Evolutionary conservation across 2,797 vertebrate genomes (phyloP).

Genomic region (Borostomias antarcticus): DNA sequence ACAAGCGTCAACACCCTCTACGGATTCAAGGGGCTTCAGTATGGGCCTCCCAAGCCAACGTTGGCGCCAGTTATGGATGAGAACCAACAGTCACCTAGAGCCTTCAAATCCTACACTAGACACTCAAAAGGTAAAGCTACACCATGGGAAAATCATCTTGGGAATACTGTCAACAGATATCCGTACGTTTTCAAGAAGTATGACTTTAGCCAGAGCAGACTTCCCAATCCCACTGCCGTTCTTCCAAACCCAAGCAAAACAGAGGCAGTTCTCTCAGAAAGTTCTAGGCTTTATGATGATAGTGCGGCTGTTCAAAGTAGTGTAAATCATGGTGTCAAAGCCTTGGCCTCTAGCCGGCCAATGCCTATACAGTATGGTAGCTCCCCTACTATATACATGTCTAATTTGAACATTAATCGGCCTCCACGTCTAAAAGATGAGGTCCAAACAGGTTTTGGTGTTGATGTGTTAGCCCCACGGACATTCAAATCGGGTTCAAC

Average conservation of each 20-base stretch:
- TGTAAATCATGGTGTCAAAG: not conserved
- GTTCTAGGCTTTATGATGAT: not conserved
- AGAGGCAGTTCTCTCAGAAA: not conserved
- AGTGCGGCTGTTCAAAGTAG: not conserved
- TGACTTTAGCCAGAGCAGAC: slow-evolving; percentile 43
- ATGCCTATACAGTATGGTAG: not conserved
- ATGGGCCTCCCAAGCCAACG: not conserved
- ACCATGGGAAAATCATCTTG: not conserved
- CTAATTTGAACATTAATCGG: not conserved
- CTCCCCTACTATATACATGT: not conserved
- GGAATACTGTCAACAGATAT: slow-evolving; percentile 4
- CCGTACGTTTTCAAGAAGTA: slow-evolving; percentile 38
- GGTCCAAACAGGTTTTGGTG: not conserved
- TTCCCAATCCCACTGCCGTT: not conserved
- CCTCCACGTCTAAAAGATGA: not conserved
- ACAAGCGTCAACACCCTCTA: slow-evolving; percentile 4
- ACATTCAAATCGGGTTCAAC: not conserved
- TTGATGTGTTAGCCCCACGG: not conserved
- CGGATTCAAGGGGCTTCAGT: slow-evolving; percentile 29
- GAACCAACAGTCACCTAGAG: not conserved
- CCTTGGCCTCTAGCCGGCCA: not conserved
- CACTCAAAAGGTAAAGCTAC: slow-evolving; percentile 17
- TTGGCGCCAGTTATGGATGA: not conserved
- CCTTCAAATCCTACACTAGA: not conserved
- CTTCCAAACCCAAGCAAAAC: not conserved